Evolutionary conservation across 2,797 vertebrate species (phyloP).

Genomic region (Peromyscus eremicus): DNA sequence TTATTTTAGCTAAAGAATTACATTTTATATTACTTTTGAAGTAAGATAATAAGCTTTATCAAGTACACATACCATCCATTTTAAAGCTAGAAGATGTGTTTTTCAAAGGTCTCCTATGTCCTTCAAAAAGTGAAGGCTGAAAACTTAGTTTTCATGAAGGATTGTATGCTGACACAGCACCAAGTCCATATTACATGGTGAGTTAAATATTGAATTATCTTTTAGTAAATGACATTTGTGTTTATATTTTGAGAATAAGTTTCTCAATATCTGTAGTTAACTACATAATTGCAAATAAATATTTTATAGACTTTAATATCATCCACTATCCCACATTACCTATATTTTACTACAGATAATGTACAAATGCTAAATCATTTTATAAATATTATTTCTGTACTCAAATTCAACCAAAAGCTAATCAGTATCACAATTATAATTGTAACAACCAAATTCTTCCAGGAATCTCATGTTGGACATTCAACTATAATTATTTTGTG

Average conservation of each 20-base stretch:
- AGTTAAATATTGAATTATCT: not conserved
- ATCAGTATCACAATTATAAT: conserved; percentile 20
- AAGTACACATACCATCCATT: not conserved
- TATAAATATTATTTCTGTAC: not conserved
- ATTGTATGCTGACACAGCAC: not conserved
- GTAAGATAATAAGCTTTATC: not conserved
- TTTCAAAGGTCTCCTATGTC: not conserved
- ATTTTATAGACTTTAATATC: not conserved
- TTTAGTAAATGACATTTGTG: not conserved
- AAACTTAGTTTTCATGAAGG: not conserved
- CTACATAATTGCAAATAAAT: not conserved
- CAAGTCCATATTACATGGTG: not conserved
- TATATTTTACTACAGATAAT: not conserved
- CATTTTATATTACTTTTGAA: not conserved
- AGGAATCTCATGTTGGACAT: conserved; percentile 24
- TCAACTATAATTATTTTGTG: conserved; percentile 66
- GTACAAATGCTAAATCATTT: not conserved
- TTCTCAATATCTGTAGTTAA: not conserved
- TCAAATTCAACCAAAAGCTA: not conserved
- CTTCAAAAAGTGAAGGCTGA: not conserved
- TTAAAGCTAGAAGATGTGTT: not conserved
- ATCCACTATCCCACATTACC: not conserved
- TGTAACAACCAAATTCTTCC: conserved; percentile 20
- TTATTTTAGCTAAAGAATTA: not conserved
- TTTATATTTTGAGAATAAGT: conserved; percentile 1